Evolutionary conservation across 2,113 vertebrate genomes (phyloP).

Genomic region (Trichechus manatus): DNA sequence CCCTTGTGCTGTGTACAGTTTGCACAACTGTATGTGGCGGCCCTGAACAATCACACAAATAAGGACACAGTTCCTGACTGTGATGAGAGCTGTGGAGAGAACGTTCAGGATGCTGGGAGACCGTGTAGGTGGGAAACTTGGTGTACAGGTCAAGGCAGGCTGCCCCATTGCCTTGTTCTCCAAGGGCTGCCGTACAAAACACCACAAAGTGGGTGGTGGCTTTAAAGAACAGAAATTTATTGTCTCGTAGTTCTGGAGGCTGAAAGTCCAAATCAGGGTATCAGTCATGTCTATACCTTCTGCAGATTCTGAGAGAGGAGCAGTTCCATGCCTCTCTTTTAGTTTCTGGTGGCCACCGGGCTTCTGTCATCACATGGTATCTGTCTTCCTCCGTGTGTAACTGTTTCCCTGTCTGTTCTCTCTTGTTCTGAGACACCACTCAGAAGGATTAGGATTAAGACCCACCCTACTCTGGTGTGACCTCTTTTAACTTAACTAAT

Average conservation of each 20-base stretch:
- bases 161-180: not conserved
- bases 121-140: not conserved
- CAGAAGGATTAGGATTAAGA: not conserved
- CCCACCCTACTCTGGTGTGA: no score
- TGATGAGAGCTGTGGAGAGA: not conserved
- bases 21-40: fast-evolving
- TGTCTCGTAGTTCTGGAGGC: not conserved
- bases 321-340: no score
- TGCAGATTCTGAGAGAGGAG: not conserved
- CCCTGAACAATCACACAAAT: not conserved
- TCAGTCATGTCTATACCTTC: not conserved
- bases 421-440: not conserved
- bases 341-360: no score
- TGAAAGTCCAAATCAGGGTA: not conserved
- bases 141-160: not conserved
- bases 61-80: no score
- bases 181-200: not conserved
- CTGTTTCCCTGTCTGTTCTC: not conserved
- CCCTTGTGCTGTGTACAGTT: fast-evolving
- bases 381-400: no score
- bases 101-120: not conserved
- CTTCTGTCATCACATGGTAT: not conserved
- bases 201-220: not conserved
- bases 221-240: not conserved
- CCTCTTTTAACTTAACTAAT: no score